Evolutionary conservation across 2,888 invertebrate species (phyloP).

Genomic region (Leuctra nigra): DNA sequence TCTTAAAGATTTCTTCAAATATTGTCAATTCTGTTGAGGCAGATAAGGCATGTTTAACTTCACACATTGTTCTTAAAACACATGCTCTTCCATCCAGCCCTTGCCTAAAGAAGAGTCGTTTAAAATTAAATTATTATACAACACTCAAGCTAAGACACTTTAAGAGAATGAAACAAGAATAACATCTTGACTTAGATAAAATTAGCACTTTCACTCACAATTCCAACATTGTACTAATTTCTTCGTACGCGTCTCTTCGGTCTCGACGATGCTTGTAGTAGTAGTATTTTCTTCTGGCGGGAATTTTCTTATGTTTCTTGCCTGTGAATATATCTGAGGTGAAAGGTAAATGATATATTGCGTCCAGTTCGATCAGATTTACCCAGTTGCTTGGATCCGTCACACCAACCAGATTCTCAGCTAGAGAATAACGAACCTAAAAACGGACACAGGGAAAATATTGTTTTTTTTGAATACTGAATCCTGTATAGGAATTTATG

Average conservation of each 20-base stretch:
- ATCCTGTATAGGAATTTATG: neutral
- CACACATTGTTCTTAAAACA: conserved; percentile 64
- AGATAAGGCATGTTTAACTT: conserved; percentile 38
- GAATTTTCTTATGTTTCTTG: neutral
- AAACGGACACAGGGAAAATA: too few relatives aligned
- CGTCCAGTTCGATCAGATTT: conserved; percentile 7
- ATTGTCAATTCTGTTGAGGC: neutral
- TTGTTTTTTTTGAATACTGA: too few relatives aligned
- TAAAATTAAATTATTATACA: too few relatives aligned
- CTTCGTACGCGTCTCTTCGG: conserved; percentile 6
- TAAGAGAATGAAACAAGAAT: too few relatives aligned
- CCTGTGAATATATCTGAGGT: neutral
- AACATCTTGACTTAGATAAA: too few relatives aligned
- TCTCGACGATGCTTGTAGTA: conserved; percentile 10
- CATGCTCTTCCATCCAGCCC: conserved; percentile 67
- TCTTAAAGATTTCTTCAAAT: conserved; percentile 1
- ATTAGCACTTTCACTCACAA: too few relatives aligned
- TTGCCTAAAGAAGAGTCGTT: conserved; percentile 51
- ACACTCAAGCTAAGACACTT: too few relatives aligned
- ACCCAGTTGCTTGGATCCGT: conserved; percentile 7
- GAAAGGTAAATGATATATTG: conserved; percentile 2
- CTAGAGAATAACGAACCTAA: neutral
- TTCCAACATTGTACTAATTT: neutral
- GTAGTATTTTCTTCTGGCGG: neutral
- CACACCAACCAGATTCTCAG: conserved; percentile 3